Conservation (phyloP, 2,888 invertebrate genomes). For the Chalcis sispes region DNA sequence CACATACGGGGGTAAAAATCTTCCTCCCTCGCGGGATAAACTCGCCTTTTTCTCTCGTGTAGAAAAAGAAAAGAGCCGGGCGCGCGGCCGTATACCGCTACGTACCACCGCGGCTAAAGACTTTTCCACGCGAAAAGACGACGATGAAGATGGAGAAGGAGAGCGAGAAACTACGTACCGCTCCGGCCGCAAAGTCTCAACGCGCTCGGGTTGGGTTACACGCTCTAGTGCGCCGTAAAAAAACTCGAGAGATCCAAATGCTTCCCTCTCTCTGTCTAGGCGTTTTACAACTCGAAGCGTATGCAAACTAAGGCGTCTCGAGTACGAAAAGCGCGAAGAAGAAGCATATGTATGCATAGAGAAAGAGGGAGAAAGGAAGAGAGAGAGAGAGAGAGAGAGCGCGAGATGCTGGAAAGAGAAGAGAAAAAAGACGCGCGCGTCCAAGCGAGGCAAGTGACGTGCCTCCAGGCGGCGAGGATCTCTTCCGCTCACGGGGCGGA, state of each 20-base stretch:
- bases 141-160: not conserved
- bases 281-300: no score
- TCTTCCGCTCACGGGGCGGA: not conserved
- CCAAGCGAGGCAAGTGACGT: not conserved
- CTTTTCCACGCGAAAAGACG: not conserved
- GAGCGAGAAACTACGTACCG: not conserved
- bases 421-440: not conserved
- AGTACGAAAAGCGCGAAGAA: no score
- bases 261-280: conserved; percentile 3
- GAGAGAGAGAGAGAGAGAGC: not conserved
- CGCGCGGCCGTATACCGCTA: no score
- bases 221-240: conserved; percentile 31
- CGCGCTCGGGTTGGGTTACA: conserved; percentile 18
- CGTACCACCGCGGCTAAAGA: no score
- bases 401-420: not conserved
- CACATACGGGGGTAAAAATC: conserved; percentile 21
- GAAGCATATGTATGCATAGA: no score
- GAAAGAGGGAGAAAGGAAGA: no score
- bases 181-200: conserved; percentile 24
- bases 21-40: conserved; percentile 6
- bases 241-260: not conserved
- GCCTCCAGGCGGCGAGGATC: conserved; percentile 2
- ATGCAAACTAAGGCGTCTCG: no score
- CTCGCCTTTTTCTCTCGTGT: not conserved
- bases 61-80: no score